These are phyloP conservation scores for Lepus timidus DNA, from an alignment of 2,113 vertebrate genomes.

Conservation along the genomic window DNA sequence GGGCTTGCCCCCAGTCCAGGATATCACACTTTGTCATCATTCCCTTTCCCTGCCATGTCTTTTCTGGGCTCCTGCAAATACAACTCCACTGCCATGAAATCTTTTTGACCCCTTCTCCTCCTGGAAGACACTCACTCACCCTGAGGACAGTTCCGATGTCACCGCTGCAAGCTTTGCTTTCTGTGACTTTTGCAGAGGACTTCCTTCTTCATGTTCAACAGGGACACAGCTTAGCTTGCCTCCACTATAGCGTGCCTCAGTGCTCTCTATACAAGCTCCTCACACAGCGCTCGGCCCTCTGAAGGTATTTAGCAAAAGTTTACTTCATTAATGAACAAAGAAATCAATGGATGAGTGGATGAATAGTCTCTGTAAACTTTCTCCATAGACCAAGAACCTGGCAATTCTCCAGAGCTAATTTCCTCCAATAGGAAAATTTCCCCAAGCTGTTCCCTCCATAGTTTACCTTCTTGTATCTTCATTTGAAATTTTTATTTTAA, in stretches of 20 bases:
- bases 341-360: neutral
- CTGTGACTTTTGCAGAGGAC: neutral
- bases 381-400: neutral
- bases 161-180: neutral
- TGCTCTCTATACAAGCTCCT: neutral
- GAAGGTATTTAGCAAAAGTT: neutral
- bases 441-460: neutral
- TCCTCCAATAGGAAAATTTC: neutral
- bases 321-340: neutral
- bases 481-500: conserved; percentile 52
- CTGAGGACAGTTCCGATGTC: neutral
- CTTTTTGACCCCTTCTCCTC: neutral
- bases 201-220: neutral
- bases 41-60: neutral
- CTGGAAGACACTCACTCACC: neutral
- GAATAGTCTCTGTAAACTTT: conserved; percentile 6
- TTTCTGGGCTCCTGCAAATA: neutral
- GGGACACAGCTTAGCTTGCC: neutral
- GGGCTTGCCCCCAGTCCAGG: neutral
- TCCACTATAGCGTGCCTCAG: no score
- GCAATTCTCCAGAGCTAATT: conserved; percentile 27
- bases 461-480: conserved; percentile 42
- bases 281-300: neutral
- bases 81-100: neutral
- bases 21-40: neutral